Percentiles rank a stretch among this genome's conserved stretches.
Evolutionary conservation across 2,113 vertebrate genomes (phyloP).

Genomic region (Sapayoa aenigma): DNA sequence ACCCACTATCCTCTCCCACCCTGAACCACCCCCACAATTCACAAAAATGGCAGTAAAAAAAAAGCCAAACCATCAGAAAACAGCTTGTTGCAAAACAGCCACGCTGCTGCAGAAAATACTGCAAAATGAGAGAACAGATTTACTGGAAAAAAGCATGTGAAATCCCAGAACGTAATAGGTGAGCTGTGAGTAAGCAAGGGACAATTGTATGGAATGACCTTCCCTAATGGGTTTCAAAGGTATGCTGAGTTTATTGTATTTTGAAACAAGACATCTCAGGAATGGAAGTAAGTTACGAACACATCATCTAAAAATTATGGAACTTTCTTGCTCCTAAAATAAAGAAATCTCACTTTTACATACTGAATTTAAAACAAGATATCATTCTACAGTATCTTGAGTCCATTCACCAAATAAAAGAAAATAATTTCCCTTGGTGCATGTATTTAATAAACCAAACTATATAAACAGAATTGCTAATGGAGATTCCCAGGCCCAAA

Average conservation of each 20-base stretch:
- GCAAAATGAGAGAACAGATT: too few relatives aligned
- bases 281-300: conserved; percentile 53
- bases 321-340: conserved; percentile 52
- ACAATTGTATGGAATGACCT: conserved; percentile 1
- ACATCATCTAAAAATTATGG: conserved; percentile 34
- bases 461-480: conserved; percentile 45
- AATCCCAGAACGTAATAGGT: too few relatives aligned
- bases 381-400: conserved; percentile 21
- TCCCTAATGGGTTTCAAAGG: conserved; percentile 16
- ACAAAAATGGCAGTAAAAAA: too few relatives aligned
- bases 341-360: conserved; percentile 54
- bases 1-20: too few relatives aligned
- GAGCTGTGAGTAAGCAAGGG: too few relatives aligned
- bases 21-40: too few relatives aligned
- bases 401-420: conserved; percentile 47
- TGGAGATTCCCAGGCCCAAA: conserved; percentile 17
- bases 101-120: too few relatives aligned
- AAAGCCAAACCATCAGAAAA: too few relatives aligned
- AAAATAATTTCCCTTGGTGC: conserved; percentile 57
- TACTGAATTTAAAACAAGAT: conserved; percentile 35
- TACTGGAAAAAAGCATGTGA: too few relatives aligned
- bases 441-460: conserved; percentile 66
- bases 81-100: too few relatives aligned
- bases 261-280: conserved; percentile 45
- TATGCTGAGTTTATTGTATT: conserved; percentile 41